Base-by-base conservation (phyloP, 2,113 vertebrate species). In the Bubo scandiacus region DNA sequence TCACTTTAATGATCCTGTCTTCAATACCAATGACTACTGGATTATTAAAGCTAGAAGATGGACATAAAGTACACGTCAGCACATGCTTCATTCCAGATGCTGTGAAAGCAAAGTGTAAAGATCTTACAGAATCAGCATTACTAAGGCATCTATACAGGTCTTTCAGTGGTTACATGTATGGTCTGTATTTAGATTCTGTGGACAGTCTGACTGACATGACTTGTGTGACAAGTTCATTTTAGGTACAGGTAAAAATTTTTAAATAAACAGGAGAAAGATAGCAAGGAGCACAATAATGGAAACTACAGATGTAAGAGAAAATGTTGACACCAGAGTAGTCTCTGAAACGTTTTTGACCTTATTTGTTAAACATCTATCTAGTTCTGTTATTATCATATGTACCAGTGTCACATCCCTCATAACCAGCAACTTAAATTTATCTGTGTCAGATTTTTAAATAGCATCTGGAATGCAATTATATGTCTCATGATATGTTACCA, bases 91-190 rank as follows among this genome's bases (percentile, higher is more conserved):
- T 2, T 87, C 17, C 27, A n/a, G 52, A 36, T 7, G 26, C 71
- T 74, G 65, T 17, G 47, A 51, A 59, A 85, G 68, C 45, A 42
- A 59, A 52, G 47, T 2, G 16, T 43, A 47, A 74, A 80, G 36
- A 38, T 21, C 42, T 25, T 4, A 18, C 13, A 18, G 7, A 3
- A 11, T 22, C 51, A 73, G 54, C 40, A 65, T 3, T 14, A 6
- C 18, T 29, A 30, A 51, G 18, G 32, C 34, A 55, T 32, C 47
- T 51, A 5, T 2, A 7, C 22, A 77, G 36, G 12, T 61, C 51
- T 52, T 52, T 1, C 55, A 27, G 14, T 5, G 23, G 18, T 40
- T 5, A 8, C 0, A 0, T 5, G 4, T 1, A 4, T 5, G 2
- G 9, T 1, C 36, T 87, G 11, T 32, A 34, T 47, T 65, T 16